A percentile compares a stretch with the other conserved stretches of the same genome.
These are phyloP conservation scores for Onychomys arenicola DNA, from an alignment of 2,797 vertebrate genomes.

Conservation along the genomic window DNA sequence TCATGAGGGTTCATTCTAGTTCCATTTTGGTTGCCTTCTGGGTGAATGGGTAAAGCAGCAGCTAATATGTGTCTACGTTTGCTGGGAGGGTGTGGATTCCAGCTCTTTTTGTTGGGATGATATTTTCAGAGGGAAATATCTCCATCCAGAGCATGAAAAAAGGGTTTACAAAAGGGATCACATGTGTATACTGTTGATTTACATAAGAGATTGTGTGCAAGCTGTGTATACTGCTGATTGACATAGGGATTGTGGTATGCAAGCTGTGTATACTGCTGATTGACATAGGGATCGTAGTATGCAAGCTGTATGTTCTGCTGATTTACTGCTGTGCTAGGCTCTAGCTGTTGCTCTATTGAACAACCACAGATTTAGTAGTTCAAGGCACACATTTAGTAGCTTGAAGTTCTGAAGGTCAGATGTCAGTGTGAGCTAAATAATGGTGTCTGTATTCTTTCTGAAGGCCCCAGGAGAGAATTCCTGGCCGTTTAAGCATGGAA, in stretches of 20 bases:
- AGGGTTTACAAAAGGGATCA: not conserved
- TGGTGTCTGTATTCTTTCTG: not conserved
- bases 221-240: not conserved
- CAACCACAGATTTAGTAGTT: not conserved
- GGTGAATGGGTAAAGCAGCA: not conserved
- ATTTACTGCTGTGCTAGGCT: not conserved
- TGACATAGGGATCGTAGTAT: not conserved
- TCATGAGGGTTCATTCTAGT: not conserved
- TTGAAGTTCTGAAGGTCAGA: not conserved
- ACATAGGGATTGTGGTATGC: not conserved
- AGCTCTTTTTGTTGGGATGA: not conserved
- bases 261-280: not conserved
- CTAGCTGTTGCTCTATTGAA: not conserved
- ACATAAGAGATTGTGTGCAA: not conserved
- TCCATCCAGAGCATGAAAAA: not conserved
- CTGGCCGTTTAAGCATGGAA: not conserved
- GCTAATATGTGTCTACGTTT: not conserved
- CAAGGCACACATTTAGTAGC: not conserved
- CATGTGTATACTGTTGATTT: not conserved
- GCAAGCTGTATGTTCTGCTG: not conserved
- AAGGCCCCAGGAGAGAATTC: not conserved
- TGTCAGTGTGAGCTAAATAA: not conserved
- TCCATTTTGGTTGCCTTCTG: not conserved
- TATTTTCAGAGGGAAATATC: not conserved
- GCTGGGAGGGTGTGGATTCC: not conserved